These are phyloP conservation scores for Agrotis puta DNA, from an alignment of 2,888 invertebrate species.

Conservation along the genomic window DNA sequence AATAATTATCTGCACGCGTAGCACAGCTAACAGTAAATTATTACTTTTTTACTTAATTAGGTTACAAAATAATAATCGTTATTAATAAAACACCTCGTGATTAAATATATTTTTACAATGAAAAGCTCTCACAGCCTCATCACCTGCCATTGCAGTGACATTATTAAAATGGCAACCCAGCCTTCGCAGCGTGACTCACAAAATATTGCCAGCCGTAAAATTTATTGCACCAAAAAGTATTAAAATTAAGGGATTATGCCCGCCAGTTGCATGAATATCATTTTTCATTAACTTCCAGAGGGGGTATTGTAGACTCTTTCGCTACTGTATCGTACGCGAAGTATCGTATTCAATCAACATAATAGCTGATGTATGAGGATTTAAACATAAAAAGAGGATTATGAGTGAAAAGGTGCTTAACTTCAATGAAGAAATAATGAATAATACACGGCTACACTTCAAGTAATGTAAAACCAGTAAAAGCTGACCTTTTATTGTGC, in stretches of 20 bases:
- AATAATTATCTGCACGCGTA: not conserved
- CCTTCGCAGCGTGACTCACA: slow-evolving; percentile 52
- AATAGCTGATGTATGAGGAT: not conserved
- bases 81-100: not conserved
- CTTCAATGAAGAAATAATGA: not conserved
- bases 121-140: slow-evolving; percentile 19
- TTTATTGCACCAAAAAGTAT: slow-evolving; percentile 69
- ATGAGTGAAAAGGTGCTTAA: too few species aligned
- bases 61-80: not conserved
- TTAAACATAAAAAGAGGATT: not conserved
- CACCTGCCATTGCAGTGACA: slow-evolving; percentile 26
- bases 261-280: slow-evolving; percentile 62
- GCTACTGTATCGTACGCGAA: slow-evolving; percentile 34
- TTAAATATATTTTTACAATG: slow-evolving; percentile 29
- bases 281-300: slow-evolving; percentile 63
- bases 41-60: not conserved
- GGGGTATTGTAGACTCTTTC: slow-evolving; percentile 41
- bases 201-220: slow-evolving; percentile 63
- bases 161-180: slow-evolving; percentile 57
- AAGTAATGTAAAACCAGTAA: too few species aligned
- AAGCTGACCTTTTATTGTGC: too few species aligned
- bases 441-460: too few species aligned
- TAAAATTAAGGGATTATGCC: slow-evolving; percentile 65
- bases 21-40: not conserved
- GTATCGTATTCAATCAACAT: slow-evolving; percentile 23